Evolutionary conservation across 2,113 vertebrate species (phyloP).

Genomic region (Zapornia atra): DNA sequence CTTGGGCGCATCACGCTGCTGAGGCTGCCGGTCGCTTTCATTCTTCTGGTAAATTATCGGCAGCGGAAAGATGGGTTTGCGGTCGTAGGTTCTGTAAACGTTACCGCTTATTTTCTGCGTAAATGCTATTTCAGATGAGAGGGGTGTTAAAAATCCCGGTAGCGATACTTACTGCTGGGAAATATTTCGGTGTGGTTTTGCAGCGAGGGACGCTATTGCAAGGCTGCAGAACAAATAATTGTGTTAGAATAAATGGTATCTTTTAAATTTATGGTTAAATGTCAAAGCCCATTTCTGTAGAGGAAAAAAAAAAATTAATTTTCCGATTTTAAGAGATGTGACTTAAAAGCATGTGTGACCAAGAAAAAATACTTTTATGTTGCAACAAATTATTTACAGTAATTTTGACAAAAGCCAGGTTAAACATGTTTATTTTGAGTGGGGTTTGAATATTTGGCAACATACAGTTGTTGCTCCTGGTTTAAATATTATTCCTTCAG

Average conservation of each 20-base stretch:
- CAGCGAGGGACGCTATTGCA: accelerated
- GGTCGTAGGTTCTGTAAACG: background rate
- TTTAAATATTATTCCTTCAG: background rate
- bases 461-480: accelerated
- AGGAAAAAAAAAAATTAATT: background rate
- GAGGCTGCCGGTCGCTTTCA: no score
- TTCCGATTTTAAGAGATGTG: background rate
- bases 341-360: accelerated
- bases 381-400: background rate
- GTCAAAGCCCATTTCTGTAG: background rate
- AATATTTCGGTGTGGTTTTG: background rate
- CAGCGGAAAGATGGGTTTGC: background rate
- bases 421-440: background rate
- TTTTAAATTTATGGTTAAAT: background rate
- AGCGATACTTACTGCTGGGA: accelerated
- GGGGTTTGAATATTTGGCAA: background rate
- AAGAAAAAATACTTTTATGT: accelerated
- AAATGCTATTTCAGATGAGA: accelerated
- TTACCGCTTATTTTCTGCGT: accelerated
- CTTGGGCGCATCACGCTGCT: no score
- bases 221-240: background rate
- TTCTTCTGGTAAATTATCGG: no score
- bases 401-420: background rate
- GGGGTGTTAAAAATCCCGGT: accelerated
- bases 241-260: no score